Evolutionary conservation across 2,888 invertebrate genomes (phyloP).

Genomic region (Lissocephala sabroskyi): DNA sequence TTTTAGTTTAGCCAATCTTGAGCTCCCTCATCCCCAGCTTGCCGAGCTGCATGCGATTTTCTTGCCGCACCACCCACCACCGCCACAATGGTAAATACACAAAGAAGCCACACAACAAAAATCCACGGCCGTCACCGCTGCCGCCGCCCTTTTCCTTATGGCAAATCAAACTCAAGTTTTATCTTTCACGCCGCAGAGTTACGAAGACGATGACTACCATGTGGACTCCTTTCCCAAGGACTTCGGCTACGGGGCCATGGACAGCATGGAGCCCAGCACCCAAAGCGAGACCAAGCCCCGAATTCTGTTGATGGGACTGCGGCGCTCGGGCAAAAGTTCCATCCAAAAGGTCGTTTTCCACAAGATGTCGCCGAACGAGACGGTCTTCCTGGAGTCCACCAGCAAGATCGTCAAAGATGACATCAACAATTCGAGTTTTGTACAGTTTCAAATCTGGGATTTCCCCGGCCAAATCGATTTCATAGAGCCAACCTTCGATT

Average conservation of each 20-base stretch:
- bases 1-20: too few relatives aligned
- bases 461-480: constrained; percentile 99
- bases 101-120: constrained; percentile 55
- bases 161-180: background rate
- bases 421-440: constrained; percentile 95
- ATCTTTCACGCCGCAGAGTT: constrained; percentile 70
- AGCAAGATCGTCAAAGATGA: constrained; percentile 99
- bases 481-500: constrained; percentile 96
- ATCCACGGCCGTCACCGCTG: too few relatives aligned
- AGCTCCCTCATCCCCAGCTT: too few relatives aligned
- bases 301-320: constrained; percentile 94
- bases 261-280: constrained; percentile 68
- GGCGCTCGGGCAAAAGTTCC: constrained; percentile 98
- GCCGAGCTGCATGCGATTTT: too few relatives aligned
- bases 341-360: constrained; percentile 99
- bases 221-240: constrained; percentile 88
- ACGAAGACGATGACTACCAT: constrained; percentile 76
- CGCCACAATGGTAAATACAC: constrained; percentile 47
- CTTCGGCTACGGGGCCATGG: constrained; percentile 91
- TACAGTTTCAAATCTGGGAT: constrained; percentile 99
- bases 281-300: constrained; percentile 81
- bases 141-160: background rate
- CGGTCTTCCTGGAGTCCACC: constrained; percentile 97
- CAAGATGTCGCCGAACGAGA: constrained; percentile 99
- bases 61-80: constrained; percentile 15